These are phyloP conservation scores for Bryconaethiops microstoma DNA, from an alignment of 2,797 vertebrate genomes.

Conservation along the genomic window DNA sequence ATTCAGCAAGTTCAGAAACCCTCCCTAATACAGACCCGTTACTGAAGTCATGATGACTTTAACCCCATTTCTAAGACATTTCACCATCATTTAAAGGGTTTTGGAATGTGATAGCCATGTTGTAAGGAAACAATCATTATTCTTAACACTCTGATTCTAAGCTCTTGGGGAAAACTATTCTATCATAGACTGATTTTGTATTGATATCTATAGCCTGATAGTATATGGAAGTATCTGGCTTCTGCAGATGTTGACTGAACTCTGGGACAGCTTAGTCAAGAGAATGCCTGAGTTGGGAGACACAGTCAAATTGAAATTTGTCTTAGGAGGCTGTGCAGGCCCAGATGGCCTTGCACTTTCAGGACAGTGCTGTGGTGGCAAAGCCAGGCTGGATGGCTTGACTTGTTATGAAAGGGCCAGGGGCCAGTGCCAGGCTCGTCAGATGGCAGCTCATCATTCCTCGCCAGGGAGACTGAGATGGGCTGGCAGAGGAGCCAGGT, in stretches of 20 bases:
- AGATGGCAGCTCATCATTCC: constrained; percentile 65
- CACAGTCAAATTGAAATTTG: constrained; percentile 56
- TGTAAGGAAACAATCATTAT: too few species aligned
- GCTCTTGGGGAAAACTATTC: background rate
- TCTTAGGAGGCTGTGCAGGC: constrained; percentile 49
- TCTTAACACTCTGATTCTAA: background rate
- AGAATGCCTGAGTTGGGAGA: constrained; percentile 35
- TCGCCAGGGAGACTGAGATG: constrained; percentile 48
- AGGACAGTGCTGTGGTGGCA: constrained; percentile 53
- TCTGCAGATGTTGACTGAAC: constrained; percentile 25
- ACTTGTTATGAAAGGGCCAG: constrained; percentile 43
- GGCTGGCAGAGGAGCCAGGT: constrained; percentile 63
- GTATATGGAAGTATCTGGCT: constrained; percentile 1
- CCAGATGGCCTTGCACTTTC: constrained; percentile 58
- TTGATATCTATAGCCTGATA: background rate
- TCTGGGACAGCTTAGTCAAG: constrained; percentile 33
- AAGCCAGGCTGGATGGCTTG: constrained; percentile 39
- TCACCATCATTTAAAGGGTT: background rate
- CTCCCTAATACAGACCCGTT: background rate
- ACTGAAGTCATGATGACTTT: background rate
- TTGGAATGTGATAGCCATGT: background rate
- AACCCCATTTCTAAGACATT: background rate
- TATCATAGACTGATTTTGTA: background rate
- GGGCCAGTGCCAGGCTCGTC: constrained; percentile 61
- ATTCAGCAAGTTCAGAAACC: background rate